These are phyloP conservation scores for Drosophila lini DNA, from an alignment of 1,140 invertebrate genomes.

Conservation along the genomic window DNA sequence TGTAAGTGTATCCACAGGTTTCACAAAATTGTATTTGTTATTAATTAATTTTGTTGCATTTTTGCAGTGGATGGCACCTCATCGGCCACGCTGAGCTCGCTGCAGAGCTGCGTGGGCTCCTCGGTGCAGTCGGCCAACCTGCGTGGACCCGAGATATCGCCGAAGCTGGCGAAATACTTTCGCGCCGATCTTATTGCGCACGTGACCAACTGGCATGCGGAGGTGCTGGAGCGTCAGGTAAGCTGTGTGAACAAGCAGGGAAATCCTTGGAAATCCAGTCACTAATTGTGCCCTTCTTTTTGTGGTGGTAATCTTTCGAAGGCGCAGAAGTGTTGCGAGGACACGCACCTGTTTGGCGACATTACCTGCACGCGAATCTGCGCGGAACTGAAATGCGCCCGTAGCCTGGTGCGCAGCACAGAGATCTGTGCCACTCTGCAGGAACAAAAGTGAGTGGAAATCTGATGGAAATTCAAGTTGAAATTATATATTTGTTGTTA, in stretches of 20 bases:
- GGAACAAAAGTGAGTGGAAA: constrained; percentile 93
- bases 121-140: constrained; percentile 76
- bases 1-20: constrained; percentile 67
- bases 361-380: constrained; percentile 96
- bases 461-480: not conserved
- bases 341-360: constrained; percentile 93
- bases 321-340: constrained; percentile 94
- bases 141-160: constrained; percentile 90
- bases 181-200: constrained; percentile 95
- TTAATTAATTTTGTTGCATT: not conserved
- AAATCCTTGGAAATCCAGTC: too few species aligned
- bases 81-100: constrained; percentile 73
- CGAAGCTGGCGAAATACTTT: constrained; percentile 96
- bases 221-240: constrained; percentile 97
- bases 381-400: constrained; percentile 96
- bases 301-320: constrained; percentile 73
- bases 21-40: not conserved
- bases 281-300: constrained; percentile 16
- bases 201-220: constrained; percentile 96
- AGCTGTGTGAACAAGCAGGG: constrained; percentile 20
- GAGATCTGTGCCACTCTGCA: constrained; percentile 98
- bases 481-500: too few species aligned
- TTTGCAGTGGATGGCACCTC: constrained; percentile 72
- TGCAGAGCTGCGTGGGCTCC: constrained; percentile 80
- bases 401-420: constrained; percentile 96